Conservation (phyloP, 1,140 invertebrate genomes). For the Papilio helenus region DNA sequence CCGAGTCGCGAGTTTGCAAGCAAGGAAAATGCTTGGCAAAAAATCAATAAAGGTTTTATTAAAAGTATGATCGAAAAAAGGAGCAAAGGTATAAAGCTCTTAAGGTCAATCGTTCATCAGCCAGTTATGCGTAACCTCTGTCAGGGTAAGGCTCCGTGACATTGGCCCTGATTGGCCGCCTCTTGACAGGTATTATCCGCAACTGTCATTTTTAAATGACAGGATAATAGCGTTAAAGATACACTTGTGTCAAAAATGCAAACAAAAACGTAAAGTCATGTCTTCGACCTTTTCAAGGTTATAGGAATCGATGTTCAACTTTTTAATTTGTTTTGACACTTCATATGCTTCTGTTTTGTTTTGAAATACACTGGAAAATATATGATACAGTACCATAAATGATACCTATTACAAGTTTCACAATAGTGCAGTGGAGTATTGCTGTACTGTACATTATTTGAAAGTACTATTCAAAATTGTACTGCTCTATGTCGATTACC, state of each 20-base stretch:
- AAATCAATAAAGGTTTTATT: not conserved
- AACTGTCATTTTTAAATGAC: conserved; percentile 17
- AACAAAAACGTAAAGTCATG: not conserved
- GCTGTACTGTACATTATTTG: too few species aligned
- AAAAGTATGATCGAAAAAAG: not conserved
- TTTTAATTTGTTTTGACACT: too few species aligned
- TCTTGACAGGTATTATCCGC: conserved; percentile 19
- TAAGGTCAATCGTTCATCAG: conserved; percentile 26
- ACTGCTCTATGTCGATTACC: too few species aligned
- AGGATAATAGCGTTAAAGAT: not conserved
- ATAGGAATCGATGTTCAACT: not conserved
- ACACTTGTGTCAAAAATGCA: conserved; percentile 6
- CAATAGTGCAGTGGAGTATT: too few species aligned
- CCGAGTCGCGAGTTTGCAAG: not conserved
- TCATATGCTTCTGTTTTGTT: too few species aligned
- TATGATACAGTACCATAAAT: too few species aligned
- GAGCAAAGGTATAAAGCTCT: not conserved
- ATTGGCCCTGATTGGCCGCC: conserved; percentile 27
- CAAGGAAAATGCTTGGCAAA: not conserved
- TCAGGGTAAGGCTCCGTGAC: conserved; percentile 24
- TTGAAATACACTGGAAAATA: too few species aligned
- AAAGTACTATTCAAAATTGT: too few species aligned
- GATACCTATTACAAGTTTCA: too few species aligned
- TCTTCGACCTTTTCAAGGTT: not conserved
- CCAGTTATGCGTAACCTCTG: conserved; percentile 30